phyloP scores from a whole-genome alignment of 1,140 invertebrate species.

The Oryctes rhinoceros region DNA sequence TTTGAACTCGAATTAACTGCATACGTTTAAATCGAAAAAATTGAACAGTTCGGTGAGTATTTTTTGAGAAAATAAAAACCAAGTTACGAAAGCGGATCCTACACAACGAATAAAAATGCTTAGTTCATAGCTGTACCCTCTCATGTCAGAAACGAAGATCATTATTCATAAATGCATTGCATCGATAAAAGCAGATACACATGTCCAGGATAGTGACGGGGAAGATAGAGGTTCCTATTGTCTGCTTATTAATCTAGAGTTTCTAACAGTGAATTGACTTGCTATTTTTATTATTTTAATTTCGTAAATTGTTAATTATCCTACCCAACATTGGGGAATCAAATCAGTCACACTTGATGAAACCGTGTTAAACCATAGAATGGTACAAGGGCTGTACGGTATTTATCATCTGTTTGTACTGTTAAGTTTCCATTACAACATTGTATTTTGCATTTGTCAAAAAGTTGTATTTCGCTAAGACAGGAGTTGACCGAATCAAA shows the following conservation, averaged over 20 bases:
- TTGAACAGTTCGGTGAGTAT: not conserved
- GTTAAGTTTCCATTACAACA: no score
- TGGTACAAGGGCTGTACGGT: no score
- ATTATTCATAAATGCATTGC: slow-evolving; percentile 55
- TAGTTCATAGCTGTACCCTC: slow-evolving; percentile 52
- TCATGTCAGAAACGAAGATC: slow-evolving; percentile 50
- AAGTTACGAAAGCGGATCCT: not conserved
- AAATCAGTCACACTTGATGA: no score
- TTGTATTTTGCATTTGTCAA: no score
- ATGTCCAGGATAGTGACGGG: slow-evolving; percentile 47
- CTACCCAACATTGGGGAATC: no score
- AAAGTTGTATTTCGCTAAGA: no score
- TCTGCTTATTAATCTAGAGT: slow-evolving; percentile 54
- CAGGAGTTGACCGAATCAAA: no score
- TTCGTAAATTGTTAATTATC: no score
- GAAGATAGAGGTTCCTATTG: slow-evolving; percentile 51
- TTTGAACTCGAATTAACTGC: not conserved
- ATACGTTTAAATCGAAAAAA: not conserved
- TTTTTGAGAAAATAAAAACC: not conserved
- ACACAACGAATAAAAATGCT: slow-evolving; percentile 46
- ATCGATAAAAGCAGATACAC: slow-evolving; percentile 42
- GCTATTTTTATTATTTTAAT: not conserved
- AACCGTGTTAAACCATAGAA: no score
- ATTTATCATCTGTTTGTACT: no score
- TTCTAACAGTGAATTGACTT: slow-evolving; percentile 8